phyloP scores from a whole-genome alignment of 2,797 vertebrate genomes.

The Brachymystax lenok region DNA sequence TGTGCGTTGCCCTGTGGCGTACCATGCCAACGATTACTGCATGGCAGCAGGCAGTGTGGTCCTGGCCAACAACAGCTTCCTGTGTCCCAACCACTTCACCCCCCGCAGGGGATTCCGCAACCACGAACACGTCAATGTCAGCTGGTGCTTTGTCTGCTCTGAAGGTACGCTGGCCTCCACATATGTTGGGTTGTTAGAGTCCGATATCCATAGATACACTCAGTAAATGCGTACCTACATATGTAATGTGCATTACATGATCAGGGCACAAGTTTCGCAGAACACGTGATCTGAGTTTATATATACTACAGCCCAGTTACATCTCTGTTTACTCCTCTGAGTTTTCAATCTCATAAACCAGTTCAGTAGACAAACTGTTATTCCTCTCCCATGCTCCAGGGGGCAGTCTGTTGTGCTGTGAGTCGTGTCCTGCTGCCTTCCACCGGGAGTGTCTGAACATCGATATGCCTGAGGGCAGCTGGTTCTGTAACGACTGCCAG shows the following conservation, averaged over 20 bases:
- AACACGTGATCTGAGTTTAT: no score
- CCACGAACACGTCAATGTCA: constrained; percentile 98
- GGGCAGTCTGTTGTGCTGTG: constrained; percentile 96
- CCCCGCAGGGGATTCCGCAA: constrained; percentile 93
- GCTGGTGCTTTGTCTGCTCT: constrained; percentile 99
- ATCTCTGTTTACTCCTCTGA: neutral
- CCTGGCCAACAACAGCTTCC: constrained; percentile 91
- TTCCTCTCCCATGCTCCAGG: constrained; percentile 69
- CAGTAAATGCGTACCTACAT: no score
- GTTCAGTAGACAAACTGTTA: neutral
- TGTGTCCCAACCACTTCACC: constrained; percentile 95
- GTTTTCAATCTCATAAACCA: neutral
- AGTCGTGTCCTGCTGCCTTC: constrained; percentile 96
- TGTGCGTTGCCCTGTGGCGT: constrained; percentile 92
- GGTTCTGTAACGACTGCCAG: constrained; percentile 98
- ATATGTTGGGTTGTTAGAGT: neutral
- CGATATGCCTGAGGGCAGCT: constrained; percentile 97
- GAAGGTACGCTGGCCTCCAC: constrained; percentile 80
- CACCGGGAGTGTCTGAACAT: constrained; percentile 98
- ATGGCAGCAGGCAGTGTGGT: constrained; percentile 90
- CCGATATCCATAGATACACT: neutral
- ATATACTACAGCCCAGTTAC: neutral
- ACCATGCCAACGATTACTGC: constrained; percentile 92
- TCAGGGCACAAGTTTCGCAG: no score
- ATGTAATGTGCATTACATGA: no score